A percentile compares a stretch with the other conserved stretches of the same genome.
Conservation (phyloP, 1,140 invertebrate genomes). For the Caenorhabditis latens region DNA sequence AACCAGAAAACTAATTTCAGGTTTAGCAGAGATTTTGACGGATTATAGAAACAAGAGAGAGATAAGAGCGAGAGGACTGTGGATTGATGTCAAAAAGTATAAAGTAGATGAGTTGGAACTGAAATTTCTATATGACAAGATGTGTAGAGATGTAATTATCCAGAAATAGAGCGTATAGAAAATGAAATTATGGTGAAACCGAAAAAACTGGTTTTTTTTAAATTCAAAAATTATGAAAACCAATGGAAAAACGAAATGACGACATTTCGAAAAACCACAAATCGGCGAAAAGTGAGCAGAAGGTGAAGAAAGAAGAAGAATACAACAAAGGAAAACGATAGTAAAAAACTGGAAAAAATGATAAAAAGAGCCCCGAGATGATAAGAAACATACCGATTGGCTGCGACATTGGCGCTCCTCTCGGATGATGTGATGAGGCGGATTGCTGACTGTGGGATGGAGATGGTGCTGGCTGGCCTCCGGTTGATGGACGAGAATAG, state of each 20-base stretch:
- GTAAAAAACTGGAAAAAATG: background rate
- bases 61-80: background rate
- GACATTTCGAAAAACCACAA: no score
- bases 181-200: no score
- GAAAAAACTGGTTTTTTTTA: no score
- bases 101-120: no score
- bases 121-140: no score
- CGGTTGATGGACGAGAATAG: constrained; percentile 20
- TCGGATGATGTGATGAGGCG: constrained; percentile 45
- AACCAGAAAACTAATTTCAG: background rate
- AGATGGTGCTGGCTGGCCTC: constrained; percentile 23
- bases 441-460: constrained; percentile 45
- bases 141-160: no score
- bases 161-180: no score
- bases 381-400: constrained; percentile 44
- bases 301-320: background rate
- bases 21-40: background rate
- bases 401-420: constrained; percentile 48
- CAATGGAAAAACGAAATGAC: no score
- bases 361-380: background rate
- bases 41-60: background rate
- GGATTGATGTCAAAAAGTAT: no score
- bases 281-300: background rate
- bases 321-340: background rate
- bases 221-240: no score